A percentile compares a stretch with the other conserved stretches of the same genome.
Conservation (phyloP, 2,888 invertebrate genomes). For the Diarsia mendica region DNA sequence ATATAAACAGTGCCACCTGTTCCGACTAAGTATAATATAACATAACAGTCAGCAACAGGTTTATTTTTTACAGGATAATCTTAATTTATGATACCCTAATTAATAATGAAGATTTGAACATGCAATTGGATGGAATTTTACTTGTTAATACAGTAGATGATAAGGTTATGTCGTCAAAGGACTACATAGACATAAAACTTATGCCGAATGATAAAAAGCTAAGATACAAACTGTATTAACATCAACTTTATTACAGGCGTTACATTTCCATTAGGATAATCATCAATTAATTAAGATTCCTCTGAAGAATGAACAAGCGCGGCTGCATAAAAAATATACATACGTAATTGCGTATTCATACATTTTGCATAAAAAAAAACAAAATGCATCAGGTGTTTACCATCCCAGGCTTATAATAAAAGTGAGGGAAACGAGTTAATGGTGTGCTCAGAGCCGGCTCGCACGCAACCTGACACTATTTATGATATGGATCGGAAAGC, state of each 20-base stretch:
- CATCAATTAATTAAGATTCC: slow-evolving; percentile 36
- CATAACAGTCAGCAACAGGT: slow-evolving; percentile 1
- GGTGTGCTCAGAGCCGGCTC: slow-evolving; percentile 34
- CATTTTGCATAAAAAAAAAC: slow-evolving; percentile 27
- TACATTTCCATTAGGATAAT: slow-evolving; percentile 20
- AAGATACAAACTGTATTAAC: slow-evolving; percentile 9
- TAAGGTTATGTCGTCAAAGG: not conserved
- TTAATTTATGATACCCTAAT: slow-evolving; percentile 2
- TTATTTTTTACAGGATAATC: not conserved
- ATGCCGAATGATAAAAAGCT: slow-evolving; percentile 3
- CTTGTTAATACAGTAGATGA: no score
- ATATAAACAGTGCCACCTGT: slow-evolving; percentile 26
- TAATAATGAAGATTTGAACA: not conserved
- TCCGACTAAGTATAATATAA: not conserved
- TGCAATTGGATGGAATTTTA: not conserved
- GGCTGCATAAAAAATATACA: slow-evolving; percentile 22
- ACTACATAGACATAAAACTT: not conserved
- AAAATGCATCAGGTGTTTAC: slow-evolving; percentile 34
- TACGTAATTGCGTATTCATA: slow-evolving; percentile 8
- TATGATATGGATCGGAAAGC: slow-evolving; percentile 47
- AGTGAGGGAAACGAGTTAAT: slow-evolving; percentile 48
- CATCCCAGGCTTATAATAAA: slow-evolving; percentile 26
- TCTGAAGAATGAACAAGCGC: slow-evolving; percentile 25
- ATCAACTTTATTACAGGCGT: not conserved
- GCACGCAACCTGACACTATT: slow-evolving; percentile 48